Evolutionary conservation across 2,888 invertebrate genomes (phyloP).

Genomic region (Ichneumoninae sp.): DNA sequence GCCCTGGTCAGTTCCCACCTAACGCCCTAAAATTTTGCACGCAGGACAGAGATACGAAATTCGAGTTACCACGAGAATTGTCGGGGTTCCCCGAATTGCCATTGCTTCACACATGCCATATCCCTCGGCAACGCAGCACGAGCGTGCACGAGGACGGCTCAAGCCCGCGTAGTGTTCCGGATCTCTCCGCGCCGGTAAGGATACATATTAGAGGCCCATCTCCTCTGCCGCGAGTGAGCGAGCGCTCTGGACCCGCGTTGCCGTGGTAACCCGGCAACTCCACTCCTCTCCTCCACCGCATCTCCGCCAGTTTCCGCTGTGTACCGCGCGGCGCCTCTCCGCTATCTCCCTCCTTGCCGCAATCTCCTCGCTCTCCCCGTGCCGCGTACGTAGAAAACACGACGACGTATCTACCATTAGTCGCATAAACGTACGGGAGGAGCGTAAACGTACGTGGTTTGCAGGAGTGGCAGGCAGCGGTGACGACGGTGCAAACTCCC

Average conservation of each 20-base stretch:
- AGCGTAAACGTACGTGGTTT: constrained; percentile 60
- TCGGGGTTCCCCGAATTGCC: constrained; percentile 6
- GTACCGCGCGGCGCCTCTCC: constrained; percentile 31
- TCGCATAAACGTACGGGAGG: constrained; percentile 46
- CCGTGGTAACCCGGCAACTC: constrained; percentile 80
- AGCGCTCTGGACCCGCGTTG: constrained; percentile 77
- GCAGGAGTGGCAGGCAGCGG: constrained; percentile 61
- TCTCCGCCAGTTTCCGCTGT: constrained; percentile 46
- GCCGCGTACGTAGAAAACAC: constrained; percentile 43
- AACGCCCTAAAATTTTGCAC: too few relatives aligned
- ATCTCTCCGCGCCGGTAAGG: constrained; percentile 72
- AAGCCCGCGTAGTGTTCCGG: constrained; percentile 17
- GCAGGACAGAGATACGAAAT: too few relatives aligned
- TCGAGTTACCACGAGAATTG: neutral
- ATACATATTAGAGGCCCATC: constrained; percentile 83
- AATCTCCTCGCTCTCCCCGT: constrained; percentile 35
- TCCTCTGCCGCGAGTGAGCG: constrained; percentile 71
- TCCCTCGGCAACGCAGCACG: neutral
- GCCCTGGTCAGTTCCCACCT: too few relatives aligned
- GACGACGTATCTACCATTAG: constrained; percentile 31
- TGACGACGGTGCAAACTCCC: constrained; percentile 48
- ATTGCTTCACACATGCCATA: constrained; percentile 37
- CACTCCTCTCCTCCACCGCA: constrained; percentile 53
- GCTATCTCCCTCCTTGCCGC: constrained; percentile 36
- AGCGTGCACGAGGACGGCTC: neutral